Conservation (phyloP, 2,888 invertebrate genomes). For the Panzeria rudis region DNA sequence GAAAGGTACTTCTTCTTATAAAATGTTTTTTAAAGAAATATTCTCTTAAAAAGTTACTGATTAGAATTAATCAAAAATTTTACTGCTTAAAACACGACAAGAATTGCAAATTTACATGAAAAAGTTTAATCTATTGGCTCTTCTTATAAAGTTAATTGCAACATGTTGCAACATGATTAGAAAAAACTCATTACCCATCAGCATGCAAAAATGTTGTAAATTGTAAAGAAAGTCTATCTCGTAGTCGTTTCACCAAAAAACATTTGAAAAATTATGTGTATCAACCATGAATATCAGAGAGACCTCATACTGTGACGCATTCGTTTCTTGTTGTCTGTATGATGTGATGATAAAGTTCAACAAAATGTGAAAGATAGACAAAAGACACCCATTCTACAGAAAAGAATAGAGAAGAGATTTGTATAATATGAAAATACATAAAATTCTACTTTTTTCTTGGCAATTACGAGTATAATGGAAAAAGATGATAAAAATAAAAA, state of each 20-base stretch:
- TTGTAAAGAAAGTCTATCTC: not conserved
- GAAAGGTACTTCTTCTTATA: too few relatives aligned
- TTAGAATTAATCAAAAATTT: too few relatives aligned
- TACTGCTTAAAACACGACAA: not conserved
- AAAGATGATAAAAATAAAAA: constrained; percentile 51
- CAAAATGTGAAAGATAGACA: constrained; percentile 43
- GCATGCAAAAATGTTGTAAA: constrained; percentile 52
- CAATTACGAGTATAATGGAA: constrained; percentile 22
- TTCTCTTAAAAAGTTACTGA: too few relatives aligned
- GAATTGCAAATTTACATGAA: not conserved
- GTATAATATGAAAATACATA: constrained; percentile 3
- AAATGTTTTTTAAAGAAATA: too few relatives aligned
- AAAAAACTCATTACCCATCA: constrained; percentile 49
- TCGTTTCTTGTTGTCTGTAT: constrained; percentile 21
- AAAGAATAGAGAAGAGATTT: constrained; percentile 14
- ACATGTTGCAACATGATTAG: constrained; percentile 48
- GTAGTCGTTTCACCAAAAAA: constrained; percentile 29
- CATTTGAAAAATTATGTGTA: constrained; percentile 61
- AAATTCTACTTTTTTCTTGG: constrained; percentile 3
- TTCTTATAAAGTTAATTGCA: constrained; percentile 48
- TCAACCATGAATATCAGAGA: constrained; percentile 55
- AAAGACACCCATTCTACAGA: not conserved
- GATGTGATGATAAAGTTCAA: constrained; percentile 61
- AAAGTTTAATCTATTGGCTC: not conserved
- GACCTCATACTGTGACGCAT: constrained; percentile 63